These are phyloP conservation scores for Spinibarbus caldwelli DNA, from an alignment of 2,797 vertebrate genomes.

Conservation along the genomic window DNA sequence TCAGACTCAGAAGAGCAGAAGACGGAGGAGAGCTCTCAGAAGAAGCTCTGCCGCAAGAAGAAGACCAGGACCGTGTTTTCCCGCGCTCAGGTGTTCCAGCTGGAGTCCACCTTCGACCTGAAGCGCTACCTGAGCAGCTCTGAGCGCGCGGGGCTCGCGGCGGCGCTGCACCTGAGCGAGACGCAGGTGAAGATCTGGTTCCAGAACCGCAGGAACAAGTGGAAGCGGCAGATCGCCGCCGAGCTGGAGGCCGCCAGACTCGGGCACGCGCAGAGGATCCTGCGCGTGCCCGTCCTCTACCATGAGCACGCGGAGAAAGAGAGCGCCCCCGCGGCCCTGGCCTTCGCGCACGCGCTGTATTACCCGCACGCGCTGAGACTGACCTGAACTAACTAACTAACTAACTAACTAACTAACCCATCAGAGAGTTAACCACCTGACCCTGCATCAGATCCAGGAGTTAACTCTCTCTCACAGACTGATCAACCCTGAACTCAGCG, in stretches of 20 bases:
- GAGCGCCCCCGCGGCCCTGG: slow-evolving; percentile 76
- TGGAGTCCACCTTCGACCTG: slow-evolving; percentile 96
- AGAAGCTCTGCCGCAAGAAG: slow-evolving; percentile 92
- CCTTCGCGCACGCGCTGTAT: slow-evolving; percentile 92
- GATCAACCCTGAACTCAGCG: background rate
- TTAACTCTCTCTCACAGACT: slow-evolving; percentile 8
- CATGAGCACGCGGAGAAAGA: slow-evolving; percentile 82
- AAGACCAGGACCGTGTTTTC: slow-evolving; percentile 98
- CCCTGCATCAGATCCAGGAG: background rate
- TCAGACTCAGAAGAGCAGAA: slow-evolving; percentile 87
- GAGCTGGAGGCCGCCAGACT: slow-evolving; percentile 95
- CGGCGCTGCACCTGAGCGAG: slow-evolving; percentile 91
- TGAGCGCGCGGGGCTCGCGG: slow-evolving; percentile 91
- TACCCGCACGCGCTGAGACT: slow-evolving; percentile 88
- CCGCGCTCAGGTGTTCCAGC: slow-evolving; percentile 94
- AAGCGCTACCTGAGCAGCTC: slow-evolving; percentile 98
- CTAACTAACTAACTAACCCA: background rate
- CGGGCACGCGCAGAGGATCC: slow-evolving; percentile 95
- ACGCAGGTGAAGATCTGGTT: slow-evolving; percentile 99
- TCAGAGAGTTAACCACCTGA: background rate
- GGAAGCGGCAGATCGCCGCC: slow-evolving; percentile 94
- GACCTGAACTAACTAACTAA: slow-evolving; percentile 11
- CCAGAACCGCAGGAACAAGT: slow-evolving; percentile 96
- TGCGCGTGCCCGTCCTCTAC: slow-evolving; percentile 94
- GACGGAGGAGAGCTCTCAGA: slow-evolving; percentile 86